Evolutionary conservation across 2,888 invertebrate genomes (phyloP).

Genomic region (Drosophila barbarae): DNA sequence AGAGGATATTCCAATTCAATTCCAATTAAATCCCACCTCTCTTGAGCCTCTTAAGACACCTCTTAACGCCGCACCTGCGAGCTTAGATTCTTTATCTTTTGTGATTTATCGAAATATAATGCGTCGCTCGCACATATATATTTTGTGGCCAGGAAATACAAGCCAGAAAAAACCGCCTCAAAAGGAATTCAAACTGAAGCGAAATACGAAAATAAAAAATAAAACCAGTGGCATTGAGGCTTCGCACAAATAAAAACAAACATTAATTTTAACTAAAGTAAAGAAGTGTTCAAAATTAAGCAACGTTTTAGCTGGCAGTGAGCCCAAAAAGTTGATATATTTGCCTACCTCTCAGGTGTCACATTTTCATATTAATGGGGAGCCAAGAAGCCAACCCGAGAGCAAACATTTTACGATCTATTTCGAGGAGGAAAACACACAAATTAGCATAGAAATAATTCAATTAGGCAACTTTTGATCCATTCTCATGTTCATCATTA

Average conservation of each 20-base stretch:
- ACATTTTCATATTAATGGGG: constrained; percentile 46
- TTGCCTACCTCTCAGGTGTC: constrained; percentile 40
- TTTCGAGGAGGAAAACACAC: constrained; percentile 22
- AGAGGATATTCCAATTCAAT: not conserved
- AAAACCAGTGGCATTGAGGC: constrained; percentile 68
- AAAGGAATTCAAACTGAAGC: constrained; percentile 22
- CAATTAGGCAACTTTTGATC: constrained; percentile 62
- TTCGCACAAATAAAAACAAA: constrained; percentile 51
- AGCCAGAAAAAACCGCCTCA: constrained; percentile 13
- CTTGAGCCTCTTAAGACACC: constrained; percentile 8
- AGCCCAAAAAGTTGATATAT: constrained; percentile 46
- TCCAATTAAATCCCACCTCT: constrained; percentile 7
- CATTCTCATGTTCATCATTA: constrained; percentile 35
- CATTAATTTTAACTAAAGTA: constrained; percentile 54
- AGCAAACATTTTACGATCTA: constrained; percentile 38
- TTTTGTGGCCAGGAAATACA: constrained; percentile 54
- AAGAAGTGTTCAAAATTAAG: constrained; percentile 48
- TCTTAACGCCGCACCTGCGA: constrained; percentile 21
- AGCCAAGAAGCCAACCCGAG: constrained; percentile 9
- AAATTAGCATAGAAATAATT: constrained; percentile 69
- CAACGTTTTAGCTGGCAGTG: constrained; percentile 36
- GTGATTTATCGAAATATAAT: constrained; percentile 55
- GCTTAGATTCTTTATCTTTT: constrained; percentile 24
- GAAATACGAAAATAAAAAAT: constrained; percentile 33
- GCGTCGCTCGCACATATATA: constrained; percentile 37